Base-by-base conservation (phyloP, 2,888 invertebrate genomes). In the Cataglyphis altisquamis region DNA sequence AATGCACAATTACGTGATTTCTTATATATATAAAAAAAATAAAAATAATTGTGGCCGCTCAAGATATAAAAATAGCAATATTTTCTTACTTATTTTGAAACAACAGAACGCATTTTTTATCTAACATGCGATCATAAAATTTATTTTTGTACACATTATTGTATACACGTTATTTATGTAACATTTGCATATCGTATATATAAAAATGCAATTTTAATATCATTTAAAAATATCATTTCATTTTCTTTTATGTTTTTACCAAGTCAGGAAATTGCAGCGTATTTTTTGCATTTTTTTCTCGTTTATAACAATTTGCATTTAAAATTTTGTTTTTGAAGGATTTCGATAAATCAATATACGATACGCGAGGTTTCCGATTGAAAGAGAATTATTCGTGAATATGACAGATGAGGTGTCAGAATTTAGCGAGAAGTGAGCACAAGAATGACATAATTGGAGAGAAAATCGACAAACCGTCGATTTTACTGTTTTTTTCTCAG, bases 331-430 rank as follows among this genome's bases (percentile, higher is more conserved):
- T 70, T 78, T 25, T 25, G 41, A 60, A 29, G 29, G 60, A 81
- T 67, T 64, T 45, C n/a, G 32, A 77, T 80, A 77, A 84, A 87
- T 87, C 84, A 88, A 86, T 84, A 74, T 86, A 55, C 29, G 25
- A 70, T 86, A 4, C 80, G 73, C 48, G 36, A 60, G 72, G 52
- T 66, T 72, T 52, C 18, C 36, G 9, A 12, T 39, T 15, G 29
- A 39, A 68, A 55, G 60, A 75, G 62, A 80, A 88, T 72, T 88
- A 70, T 82, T 83, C 41, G 57, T 25, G 83, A 74, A 82, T 82
- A 70, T 84, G 78, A 86, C 82, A 68, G 74, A 84, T 78, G 84
- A 83, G 73, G 68, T 64, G 60, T 74, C 66, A 77, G 66, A 60
- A 39, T 62, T 57, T 12, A 63, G 12, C 21, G 52, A 29, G 15